Evolutionary conservation across 2,797 vertebrate genomes (phyloP), one percentile per base, ranked within the genome.

Genomic region (Gastrophryne carolinensis): DNA sequence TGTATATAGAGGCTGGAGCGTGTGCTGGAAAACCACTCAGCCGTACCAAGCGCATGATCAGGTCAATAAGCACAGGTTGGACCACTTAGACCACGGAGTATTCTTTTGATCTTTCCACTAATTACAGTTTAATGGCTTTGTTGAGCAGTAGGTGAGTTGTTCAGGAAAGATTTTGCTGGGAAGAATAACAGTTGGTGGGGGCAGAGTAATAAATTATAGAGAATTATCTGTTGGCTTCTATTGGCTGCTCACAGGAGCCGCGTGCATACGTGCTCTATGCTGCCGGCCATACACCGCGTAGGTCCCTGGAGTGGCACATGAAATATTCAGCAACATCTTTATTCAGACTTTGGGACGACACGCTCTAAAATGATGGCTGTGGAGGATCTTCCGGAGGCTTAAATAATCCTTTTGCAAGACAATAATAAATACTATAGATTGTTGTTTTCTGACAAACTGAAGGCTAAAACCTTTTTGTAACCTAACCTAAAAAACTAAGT

Each of bases 131-230:
- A 66, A 75, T 66, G 72, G 66, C 73, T 82, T 58, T 35, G 34
- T 64, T 80, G 80, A 72, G 34, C 61, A 61, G 52, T 57, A 73
- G 72, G 15, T 12, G 32, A 81, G 79, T 17, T 8, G 13, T 68
- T 78, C 69, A 30, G 41, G 30, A 58, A 80, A 47, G 69, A 80
- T 80, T 60, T 0, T 1, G 10, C 19, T 29, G 35, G 50, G 52
- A 44, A 52, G 65, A 68, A 60, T 79, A 83, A 79, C 83, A 86
- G 83, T 81, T 85, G 83, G 80, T 79, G 80, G 77, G 76, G 80
- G 80, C 79, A 75, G 70, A 70, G 78, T 80, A 68, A 84, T 88
- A 81, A 87, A 88, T 89, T 86, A 87, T 86, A 86, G 83, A 87
- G 82, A 81, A 75, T n/a, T 81, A 84, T 66, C 83, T 85, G 85